phyloP scores from a whole-genome alignment of 2,113 vertebrate species.

The Sclerurus mexicanus region DNA sequence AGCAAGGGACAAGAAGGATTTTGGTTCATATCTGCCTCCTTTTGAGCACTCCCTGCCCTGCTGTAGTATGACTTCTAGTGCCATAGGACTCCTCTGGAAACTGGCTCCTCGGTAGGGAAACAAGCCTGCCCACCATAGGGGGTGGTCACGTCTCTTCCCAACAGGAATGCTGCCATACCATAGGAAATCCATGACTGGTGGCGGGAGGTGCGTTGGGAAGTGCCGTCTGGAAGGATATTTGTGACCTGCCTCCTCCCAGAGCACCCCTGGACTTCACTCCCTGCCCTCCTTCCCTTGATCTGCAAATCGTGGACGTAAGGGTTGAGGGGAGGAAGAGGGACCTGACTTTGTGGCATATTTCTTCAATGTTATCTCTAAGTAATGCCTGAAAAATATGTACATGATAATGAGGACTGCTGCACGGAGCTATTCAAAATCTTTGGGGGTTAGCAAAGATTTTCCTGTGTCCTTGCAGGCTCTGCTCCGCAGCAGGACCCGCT shows the following conservation, averaged over 20 bases:
- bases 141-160: background rate
- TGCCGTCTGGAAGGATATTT: background rate
- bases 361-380: background rate
- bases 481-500: background rate
- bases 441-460: background rate
- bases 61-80: background rate
- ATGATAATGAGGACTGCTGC: background rate
- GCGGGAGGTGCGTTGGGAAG: background rate
- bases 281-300: background rate
- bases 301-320: background rate
- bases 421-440: background rate
- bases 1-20: background rate
- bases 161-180: background rate
- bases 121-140: accelerated
- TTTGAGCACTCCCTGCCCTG: background rate
- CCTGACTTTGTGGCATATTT: background rate
- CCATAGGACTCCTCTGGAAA: background rate
- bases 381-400: background rate
- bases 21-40: background rate
- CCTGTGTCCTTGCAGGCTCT: background rate
- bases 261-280: background rate
- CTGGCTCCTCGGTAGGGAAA: background rate
- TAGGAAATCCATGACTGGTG: background rate
- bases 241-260: background rate
- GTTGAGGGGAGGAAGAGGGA: background rate